Base-by-base conservation (phyloP, 2,888 invertebrate species). In the Hybos culiciformis region DNA sequence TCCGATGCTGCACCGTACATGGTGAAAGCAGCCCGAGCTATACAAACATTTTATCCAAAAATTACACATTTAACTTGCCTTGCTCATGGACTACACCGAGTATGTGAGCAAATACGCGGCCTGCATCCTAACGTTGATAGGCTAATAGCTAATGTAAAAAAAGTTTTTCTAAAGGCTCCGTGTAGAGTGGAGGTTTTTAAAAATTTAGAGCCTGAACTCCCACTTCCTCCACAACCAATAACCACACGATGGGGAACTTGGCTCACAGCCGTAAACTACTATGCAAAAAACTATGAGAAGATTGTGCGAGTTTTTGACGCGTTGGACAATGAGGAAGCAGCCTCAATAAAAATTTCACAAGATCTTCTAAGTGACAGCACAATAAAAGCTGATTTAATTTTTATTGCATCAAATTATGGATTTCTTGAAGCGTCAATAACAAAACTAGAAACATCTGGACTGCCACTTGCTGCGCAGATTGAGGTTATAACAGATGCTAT, bases 191-290 rank as follows among this genome's bases (percentile, higher is more conserved):
- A 37, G 18, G 12, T 33, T 15, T 33, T 33, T 17, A 33, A 33
- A 18, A 17, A 18, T 12, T 33, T 33, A 15, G 33, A 33, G 4
- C 33, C 33, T 4, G 17, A 33, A 17, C 33, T 36, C 11, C 46
- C 49, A 31, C 43, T 59, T 39, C 58, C 59, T 5, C 58, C 56
- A 29, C 48, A 56, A 43, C 54, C 58, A 36, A 51, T 57, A 24
- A 21, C 57, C 20, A 58, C 58, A 14, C 43, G 56, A 14, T 60
- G 58, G 57, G 55, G 55, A 24, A 58, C 56, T 11, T 58, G 58
- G 57, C 40, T 61, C 8, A 41, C 53, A 8, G 53, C 57, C 1
- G 53, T 53, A n/a, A 43, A 47, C 6, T 61, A 51, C 44, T 55
- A 56, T 39, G 50, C 47, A 8, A 39, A 53, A 19, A 12, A 50